phyloP scores from a whole-genome alignment of 2,113 vertebrate genomes.

The Brachyhypopomus gauderio region DNA sequence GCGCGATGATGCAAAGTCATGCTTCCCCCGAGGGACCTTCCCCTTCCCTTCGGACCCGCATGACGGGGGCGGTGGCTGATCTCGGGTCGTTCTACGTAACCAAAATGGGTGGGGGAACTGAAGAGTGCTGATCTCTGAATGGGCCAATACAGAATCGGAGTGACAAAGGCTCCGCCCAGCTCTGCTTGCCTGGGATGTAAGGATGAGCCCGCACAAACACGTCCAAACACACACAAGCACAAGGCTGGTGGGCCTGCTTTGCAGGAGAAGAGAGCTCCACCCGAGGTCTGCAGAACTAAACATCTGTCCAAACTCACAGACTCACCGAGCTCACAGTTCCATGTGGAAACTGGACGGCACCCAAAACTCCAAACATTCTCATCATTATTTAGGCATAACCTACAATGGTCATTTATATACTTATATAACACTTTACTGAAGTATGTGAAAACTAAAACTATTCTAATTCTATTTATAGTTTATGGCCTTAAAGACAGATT shows the following conservation, averaged over 20 bases:
- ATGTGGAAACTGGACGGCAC: too few species aligned
- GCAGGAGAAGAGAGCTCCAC: not conserved
- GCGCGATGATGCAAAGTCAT: not conserved
- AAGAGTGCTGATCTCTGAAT: not conserved
- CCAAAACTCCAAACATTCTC: too few species aligned
- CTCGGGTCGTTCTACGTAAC: too few species aligned
- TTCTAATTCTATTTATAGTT: too few species aligned
- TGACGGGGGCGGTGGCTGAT: too few species aligned
- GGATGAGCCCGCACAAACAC: conserved; percentile 23
- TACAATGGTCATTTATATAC: not conserved
- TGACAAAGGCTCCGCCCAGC: not conserved
- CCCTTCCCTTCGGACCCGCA: not conserved
- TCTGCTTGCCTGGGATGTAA: not conserved
- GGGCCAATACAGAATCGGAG: not conserved
- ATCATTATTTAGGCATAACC: too few species aligned
- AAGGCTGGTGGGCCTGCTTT: too few species aligned
- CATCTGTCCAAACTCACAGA: not conserved
- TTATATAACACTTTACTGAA: too few species aligned
- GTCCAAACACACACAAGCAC: not conserved
- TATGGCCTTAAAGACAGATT: too few species aligned
- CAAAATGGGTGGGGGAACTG: not conserved
- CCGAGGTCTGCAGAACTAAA: not conserved
- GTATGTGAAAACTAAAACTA: too few species aligned
- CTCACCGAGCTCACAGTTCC: too few species aligned
- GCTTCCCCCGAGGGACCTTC: not conserved